phyloP scores from a whole-genome alignment of 2,113 vertebrate genomes.

The Guaruba guarouba region DNA sequence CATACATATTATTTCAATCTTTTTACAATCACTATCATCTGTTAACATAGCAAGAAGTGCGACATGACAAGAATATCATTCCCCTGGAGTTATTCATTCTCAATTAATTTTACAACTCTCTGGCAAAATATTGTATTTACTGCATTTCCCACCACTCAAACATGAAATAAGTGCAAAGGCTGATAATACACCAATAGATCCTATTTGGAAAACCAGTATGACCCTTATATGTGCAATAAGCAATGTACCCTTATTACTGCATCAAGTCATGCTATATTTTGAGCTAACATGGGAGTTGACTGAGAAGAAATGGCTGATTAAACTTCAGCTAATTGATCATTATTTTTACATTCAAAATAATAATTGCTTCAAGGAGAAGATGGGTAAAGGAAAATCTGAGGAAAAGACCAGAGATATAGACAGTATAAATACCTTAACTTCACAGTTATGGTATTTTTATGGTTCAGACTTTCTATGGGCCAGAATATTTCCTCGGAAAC shows the following conservation, averaged over 20 bases:
- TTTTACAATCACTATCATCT: neutral
- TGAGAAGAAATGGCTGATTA: neutral
- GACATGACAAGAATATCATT: neutral
- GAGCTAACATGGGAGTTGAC: neutral
- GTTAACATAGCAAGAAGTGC: neutral
- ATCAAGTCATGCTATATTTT: rapidly evolving
- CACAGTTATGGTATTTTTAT: neutral
- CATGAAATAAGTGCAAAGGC: neutral
- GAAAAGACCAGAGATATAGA: neutral
- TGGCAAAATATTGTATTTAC: neutral
- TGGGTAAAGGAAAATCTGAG: neutral
- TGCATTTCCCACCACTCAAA: neutral
- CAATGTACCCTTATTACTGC: neutral
- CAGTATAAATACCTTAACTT: neutral
- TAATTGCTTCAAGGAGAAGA: neutral
- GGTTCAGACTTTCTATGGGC: neutral
- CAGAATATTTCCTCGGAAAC: neutral
- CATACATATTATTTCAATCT: neutral
- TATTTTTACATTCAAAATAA: neutral
- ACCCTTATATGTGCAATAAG: neutral
- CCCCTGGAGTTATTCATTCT: neutral
- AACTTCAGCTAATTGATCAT: neutral
- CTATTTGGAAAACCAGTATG: neutral
- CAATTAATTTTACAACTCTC: neutral
- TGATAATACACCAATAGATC: rapidly evolving